Base-by-base conservation (phyloP, 2,888 invertebrate genomes). In the Phyto melanocephala region DNA sequence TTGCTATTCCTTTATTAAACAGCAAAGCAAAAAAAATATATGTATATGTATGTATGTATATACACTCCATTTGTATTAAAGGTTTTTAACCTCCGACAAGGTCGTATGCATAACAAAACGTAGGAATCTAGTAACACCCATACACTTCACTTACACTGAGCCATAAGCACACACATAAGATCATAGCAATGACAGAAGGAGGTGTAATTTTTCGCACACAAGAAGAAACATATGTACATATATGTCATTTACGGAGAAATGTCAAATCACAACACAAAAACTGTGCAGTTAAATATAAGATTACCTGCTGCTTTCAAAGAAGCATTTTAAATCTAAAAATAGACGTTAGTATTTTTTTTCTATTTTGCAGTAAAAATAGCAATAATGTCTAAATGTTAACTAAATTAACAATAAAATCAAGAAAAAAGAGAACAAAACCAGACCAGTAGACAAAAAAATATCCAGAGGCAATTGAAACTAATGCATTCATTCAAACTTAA, bases 21-120 rank as follows among this genome's bases (percentile, higher is more conserved):
- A 76, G 28, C 24, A 47, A 60, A 28, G 8, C 60, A 42, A 20
- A 1, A 50, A 60, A 4, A 60, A 15, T 35, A n/a, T n/a, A n/a
- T n/a, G n/a, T n/a, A n/a, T n/a, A n/a, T n/a, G n/a, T n/a, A n/a
- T n/a, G n/a, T n/a, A n/a, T n/a, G n/a, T n/a, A n/a, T 50, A 68
- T 42, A 50, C 60, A 35, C 20, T 56, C 33, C 33, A 58, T 60
- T 67, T 50, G n/a, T 47, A 71, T 78, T 47, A 33, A 72, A 79
- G 82, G 82, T 82, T 70, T 79, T 82, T 82, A 71, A 82, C 82
- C 82, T 70, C 75, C 58, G 75, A 79, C 79, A 82, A 82, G 82
- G 82, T 82, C 79, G 78, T 79, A 79, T 71, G 75, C 75, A 79
- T 67, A 79, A 67, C 22, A 42, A 62, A 35, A 54, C 24, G 70